Evolutionary conservation across 2,888 invertebrate genomes (phyloP), one percentile per base, ranked within the genome.

Genomic region (Crocallis elinguaria): DNA sequence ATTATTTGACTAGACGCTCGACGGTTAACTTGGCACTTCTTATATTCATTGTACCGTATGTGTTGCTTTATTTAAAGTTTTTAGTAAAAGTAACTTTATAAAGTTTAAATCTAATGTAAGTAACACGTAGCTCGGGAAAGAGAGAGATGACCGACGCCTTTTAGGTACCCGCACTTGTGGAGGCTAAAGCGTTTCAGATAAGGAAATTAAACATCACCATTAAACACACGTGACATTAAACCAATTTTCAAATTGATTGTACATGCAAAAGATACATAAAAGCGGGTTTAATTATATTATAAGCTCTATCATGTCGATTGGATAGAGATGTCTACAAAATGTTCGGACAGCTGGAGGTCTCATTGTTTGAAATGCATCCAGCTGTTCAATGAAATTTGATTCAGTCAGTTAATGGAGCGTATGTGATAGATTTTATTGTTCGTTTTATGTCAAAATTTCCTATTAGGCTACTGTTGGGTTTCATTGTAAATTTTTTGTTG

Each of bases 341-440:
- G 71, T 72, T 62, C 60, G 68, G 67, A 66, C 72, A 75, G 73
- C 73, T 73, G 72, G 70, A 66, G 60, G 64, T 55, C 51, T 71
- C 69, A 78, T 82, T 82, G 78, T 81, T 75, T 74, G 72, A 74
- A 73, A 71, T 67, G 66, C 65, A 71, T 76, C 75, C 88, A 89
- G 86, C 82, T 89, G 88, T 84, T 82, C 81, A 75, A 78, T 82
- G 86, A 77, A 85, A 87, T 85, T 82, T 80, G 85, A 87, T 84
- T 82, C 85, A 75, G 72, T 73, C 77, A 73, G 68, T 77, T 82
- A 87, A 87, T 86, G 84, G 84, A 79, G 79, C 80, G 82, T 75
- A 73, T 81, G 78, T 71, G 78, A 78, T 73, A 68, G 67, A 65
- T 56, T 76, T 76, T 69, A 78, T 82, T 79, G 74, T 73, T 58